Evolutionary conservation across 2,888 invertebrate species (phyloP), one percentile per base, ranked within the genome.

Genomic region (Arrhopalites spinosus): DNA sequence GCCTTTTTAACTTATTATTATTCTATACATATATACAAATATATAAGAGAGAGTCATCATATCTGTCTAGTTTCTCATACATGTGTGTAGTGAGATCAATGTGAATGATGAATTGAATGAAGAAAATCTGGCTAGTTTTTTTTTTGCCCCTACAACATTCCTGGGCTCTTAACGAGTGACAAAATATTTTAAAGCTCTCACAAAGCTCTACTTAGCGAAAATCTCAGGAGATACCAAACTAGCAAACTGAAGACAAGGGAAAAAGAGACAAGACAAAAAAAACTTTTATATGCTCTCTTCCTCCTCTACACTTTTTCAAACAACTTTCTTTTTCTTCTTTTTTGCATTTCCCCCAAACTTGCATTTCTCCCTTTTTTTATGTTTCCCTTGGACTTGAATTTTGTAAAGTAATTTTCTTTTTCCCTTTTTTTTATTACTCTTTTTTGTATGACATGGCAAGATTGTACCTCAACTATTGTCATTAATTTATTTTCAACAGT

Each of bases 111-210:
- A 72, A 72, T 72, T 63, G 72, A 72, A 72, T 63, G 63, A 63
- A 63, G 63, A 47, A 72, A 72, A 63, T 72, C 72, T 70, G 71
- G 45, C 61, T 69, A 50, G 27, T 15, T 53, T 69, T 53, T 69
- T 30, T 7, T 64, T 64, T 29, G 17, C 64, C 61, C 25, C 64
- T 70, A 56, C 30, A 70, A 70, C 50, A 50, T 43, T 71, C 63
- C 63, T 36, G 27, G 17, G 23, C 64, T 72, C 72, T 74, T 74
- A 74, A 68, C 68, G 67, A 68, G 68, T 74, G 74, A 74, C 74
- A 74, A 74, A 74, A 74, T 74, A 74, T 74, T 74, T 74, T 74
- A 74, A 74, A 74, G 68, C 74, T 67, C 74, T 68, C 53, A 27
- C 68, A 68, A 74, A 74, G 68, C 74, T 68, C 59, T 74, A 36